Base-by-base conservation (phyloP, 2,888 invertebrate species). In the Acanthosoma haemorrhoidale region DNA sequence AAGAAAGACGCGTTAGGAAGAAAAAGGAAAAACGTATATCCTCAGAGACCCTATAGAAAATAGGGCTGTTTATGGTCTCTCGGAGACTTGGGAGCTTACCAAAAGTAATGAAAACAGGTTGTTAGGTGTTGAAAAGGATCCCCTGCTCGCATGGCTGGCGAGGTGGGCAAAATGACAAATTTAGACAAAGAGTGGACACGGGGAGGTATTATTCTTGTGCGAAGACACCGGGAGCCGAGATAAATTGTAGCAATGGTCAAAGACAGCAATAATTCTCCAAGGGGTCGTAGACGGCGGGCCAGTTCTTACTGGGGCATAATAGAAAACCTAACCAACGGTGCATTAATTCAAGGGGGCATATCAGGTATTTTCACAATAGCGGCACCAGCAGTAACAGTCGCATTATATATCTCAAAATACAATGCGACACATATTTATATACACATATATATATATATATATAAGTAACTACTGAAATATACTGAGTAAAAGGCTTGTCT, bases 61-160 rank as follows among this genome's bases (percentile, higher is more conserved):
- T 43, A 21, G 43, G 43, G 25, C 18, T 21, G 43, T 43, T 43
- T 43, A 43, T 43, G 18, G 43, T 13, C 43, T 11, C 2, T 21
- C 21, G 43, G 43, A 43, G 43, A 43, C 43, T 43, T 43, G 43
- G 43, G 43, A 43, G 43, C 43, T 43, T 43, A 43, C 43, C 43
- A 43, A 43, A 43, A 43, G 43, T 43, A 43, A 43, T 43, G 43
- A 43, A 43, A 43, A 43, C 21, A 21, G 43, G 43, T 43, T 43
- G 43, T 43, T 43, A 43, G 43, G 4, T 21, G 43, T 18, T 4
- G 21, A 3, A 13, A n/a, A 5, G 43, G 13, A 21, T 5, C 41
- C 1, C 25, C 43, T 21, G 21, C 43, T 2, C 18, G 43, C 21
- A 21, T 21, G 18, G 3, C 43, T 43, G 43, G 21, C 43, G 25